phyloP scores from a whole-genome alignment of 2,888 invertebrate genomes.

The Unio pictorum region DNA sequence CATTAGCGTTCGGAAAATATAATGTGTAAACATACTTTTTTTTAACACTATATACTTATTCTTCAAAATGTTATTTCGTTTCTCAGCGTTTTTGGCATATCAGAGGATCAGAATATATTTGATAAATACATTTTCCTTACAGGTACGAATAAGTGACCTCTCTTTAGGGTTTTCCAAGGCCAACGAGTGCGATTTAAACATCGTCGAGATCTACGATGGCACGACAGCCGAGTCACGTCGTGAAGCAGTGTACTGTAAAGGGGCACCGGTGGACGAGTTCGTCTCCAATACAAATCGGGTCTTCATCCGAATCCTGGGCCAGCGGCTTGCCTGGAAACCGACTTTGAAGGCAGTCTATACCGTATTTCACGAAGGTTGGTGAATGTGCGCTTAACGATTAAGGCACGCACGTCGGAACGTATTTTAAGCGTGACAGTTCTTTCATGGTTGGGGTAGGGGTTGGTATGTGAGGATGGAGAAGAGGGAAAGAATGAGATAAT shows the following conservation, averaged over 20 bases:
- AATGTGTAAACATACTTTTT: no score
- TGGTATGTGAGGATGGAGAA: no score
- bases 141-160: conserved; percentile 37
- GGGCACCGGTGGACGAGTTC: conserved; percentile 37
- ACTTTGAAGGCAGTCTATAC: conserved; percentile 48
- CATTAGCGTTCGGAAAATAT: no score
- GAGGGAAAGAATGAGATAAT: no score
- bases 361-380: conserved; percentile 34
- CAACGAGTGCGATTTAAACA: conserved; percentile 53
- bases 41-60: no score
- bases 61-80: not conserved
- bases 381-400: not conserved
- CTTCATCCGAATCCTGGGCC: conserved; percentile 55
- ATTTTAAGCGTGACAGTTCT: no score
- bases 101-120: not conserved
- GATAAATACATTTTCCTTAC: conserved; percentile 4
- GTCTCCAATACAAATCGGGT: conserved; percentile 54
- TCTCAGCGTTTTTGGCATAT: not conserved
- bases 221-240: conserved; percentile 49
- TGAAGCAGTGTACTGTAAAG: conserved; percentile 41
- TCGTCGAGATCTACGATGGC: conserved; percentile 61
- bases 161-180: conserved; percentile 28
- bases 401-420: not conserved
- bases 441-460: not conserved
- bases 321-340: conserved; percentile 44